A percentile compares a stretch with the other conserved stretches of the same genome.
These are phyloP conservation scores for Lampris megalopsis DNA, from an alignment of 2,113 vertebrate genomes.

Conservation along the genomic window DNA sequence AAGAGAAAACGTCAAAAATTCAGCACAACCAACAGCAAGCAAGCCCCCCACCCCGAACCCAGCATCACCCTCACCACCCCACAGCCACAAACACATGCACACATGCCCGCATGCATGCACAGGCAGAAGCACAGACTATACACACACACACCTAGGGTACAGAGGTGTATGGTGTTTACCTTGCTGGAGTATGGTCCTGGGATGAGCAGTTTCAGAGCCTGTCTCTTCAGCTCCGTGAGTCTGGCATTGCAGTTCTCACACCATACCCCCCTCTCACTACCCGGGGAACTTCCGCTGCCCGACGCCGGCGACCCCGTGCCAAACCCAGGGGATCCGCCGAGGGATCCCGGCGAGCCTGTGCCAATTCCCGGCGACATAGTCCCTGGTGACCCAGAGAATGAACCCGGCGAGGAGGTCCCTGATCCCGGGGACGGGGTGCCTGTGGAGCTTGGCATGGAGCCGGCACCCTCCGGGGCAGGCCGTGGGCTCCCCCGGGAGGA, in stretches of 20 bases:
- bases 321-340: slow-evolving; percentile 94
- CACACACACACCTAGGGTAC: not conserved
- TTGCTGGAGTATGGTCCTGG: slow-evolving; percentile 92
- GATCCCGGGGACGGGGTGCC: slow-evolving; percentile 94
- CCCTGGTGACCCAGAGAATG: slow-evolving; percentile 92
- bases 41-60: no score
- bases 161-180: slow-evolving; percentile 74
- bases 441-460: slow-evolving; percentile 93
- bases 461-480: slow-evolving; percentile 92
- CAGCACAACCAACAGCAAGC: no score
- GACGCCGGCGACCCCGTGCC: slow-evolving; percentile 91
- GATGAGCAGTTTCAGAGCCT: slow-evolving; percentile 92
- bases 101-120: not conserved
- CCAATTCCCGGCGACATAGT: slow-evolving; percentile 93
- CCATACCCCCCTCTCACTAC: slow-evolving; percentile 94
- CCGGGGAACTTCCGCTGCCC: slow-evolving; percentile 94
- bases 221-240: slow-evolving; percentile 95
- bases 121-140: no score
- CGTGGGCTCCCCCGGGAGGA: slow-evolving; percentile 85
- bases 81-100: not conserved
- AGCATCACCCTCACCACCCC: not conserved
- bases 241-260: slow-evolving; percentile 95
- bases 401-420: slow-evolving; percentile 94
- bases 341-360: slow-evolving; percentile 92
- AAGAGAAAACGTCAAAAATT: no score